Percentiles rank a stretch among this genome's conserved stretches.
Conservation (phyloP, 2,888 invertebrate genomes). For the Brachypalpus laphriformis region DNA sequence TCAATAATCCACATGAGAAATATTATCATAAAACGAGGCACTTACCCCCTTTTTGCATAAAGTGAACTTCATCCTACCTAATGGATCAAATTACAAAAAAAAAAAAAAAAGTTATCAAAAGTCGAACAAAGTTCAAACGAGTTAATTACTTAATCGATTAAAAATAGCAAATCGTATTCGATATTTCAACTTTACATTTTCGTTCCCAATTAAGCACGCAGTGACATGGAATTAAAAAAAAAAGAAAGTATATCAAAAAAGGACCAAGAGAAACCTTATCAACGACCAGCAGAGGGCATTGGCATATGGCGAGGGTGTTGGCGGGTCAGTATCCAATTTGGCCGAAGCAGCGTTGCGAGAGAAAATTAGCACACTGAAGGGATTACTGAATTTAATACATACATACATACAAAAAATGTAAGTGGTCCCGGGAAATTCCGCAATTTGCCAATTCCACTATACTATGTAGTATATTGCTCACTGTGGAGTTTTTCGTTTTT, state of each 20-base stretch:
- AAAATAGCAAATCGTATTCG: slow-evolving; percentile 33
- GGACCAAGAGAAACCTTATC: background rate
- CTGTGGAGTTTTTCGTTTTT: background rate
- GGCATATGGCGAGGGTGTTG: slow-evolving; percentile 6
- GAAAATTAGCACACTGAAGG: slow-evolving; percentile 39
- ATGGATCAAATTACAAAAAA: background rate
- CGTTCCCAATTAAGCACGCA: slow-evolving; percentile 61
- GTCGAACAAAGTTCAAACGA: slow-evolving; percentile 26
- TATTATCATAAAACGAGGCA: background rate
- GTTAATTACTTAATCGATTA: slow-evolving; percentile 54
- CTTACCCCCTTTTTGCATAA: background rate
- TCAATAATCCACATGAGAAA: background rate
- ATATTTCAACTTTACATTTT: slow-evolving; percentile 52
- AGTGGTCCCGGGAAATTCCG: slow-evolving; percentile 35
- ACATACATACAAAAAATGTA: slow-evolving; percentile 8
- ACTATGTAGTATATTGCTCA: too few relatives aligned
- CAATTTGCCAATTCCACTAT: slow-evolving; percentile 8
- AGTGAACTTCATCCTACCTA: background rate
- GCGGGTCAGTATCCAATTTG: background rate
- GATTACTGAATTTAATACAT: slow-evolving; percentile 54
- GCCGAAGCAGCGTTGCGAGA: background rate
- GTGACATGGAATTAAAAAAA: slow-evolving; percentile 53
- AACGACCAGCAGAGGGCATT: slow-evolving; percentile 16
- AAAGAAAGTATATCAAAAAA: background rate
- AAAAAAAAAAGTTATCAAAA: slow-evolving; percentile 5